Conservation (phyloP, 2,113 vertebrate genomes). For the Coturnix japonica region DNA sequence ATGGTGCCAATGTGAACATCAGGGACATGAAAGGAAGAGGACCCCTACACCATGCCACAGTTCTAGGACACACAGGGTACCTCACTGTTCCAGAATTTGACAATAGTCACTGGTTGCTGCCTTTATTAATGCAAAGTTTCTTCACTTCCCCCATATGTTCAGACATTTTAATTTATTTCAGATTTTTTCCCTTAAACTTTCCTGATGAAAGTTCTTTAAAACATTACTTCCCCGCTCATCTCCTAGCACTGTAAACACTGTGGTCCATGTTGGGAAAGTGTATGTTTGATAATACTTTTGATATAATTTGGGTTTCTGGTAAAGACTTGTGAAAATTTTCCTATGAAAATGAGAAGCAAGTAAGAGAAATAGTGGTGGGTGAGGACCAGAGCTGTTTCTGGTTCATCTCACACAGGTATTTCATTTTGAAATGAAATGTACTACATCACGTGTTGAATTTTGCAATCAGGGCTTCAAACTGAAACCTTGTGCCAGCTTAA, state of each 20-base stretch:
- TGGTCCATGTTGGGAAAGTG: neutral
- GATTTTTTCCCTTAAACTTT: neutral
- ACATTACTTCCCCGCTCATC: neutral
- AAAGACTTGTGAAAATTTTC: neutral
- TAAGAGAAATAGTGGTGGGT: neutral
- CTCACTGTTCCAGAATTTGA: neutral
- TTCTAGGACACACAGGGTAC: conserved; percentile 96
- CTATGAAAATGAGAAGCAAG: neutral
- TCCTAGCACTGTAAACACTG: neutral
- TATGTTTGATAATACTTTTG: neutral
- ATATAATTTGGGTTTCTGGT: neutral
- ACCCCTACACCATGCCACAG: conserved; percentile 94
- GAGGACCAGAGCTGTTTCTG: neutral
- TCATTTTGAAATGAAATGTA: neutral
- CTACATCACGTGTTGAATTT: neutral
- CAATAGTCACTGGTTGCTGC: neutral
- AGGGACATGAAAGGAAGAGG: conserved; percentile 90
- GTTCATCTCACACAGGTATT: neutral
- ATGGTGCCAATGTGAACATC: conserved; percentile 95
- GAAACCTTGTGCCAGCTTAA: neutral
- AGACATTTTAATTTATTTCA: neutral
- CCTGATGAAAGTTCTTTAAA: neutral
- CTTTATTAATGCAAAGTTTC: neutral
- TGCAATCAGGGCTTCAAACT: neutral
- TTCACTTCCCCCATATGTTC: neutral